Evolutionary conservation across 2,888 invertebrate genomes (phyloP).

Genomic region (Hipparchia sbordonii): DNA sequence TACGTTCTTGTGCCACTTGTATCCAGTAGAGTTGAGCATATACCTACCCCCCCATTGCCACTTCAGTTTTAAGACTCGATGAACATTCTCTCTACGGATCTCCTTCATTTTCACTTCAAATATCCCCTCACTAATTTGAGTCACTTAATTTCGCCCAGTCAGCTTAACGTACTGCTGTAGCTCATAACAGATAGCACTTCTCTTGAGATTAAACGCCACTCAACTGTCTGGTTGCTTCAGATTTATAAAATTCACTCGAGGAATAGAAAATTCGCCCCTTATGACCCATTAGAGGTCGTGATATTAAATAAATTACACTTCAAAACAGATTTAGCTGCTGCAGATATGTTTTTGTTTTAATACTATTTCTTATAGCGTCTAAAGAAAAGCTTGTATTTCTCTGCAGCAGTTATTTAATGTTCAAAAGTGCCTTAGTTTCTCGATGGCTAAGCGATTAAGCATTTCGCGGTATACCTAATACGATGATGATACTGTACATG

Average conservation of each 20-base stretch:
- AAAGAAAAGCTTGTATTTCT: too few relatives aligned
- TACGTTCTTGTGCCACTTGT: too few relatives aligned
- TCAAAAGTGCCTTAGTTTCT: too few relatives aligned
- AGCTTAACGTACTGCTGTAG: conserved; percentile 10
- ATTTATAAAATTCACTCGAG: conserved; percentile 14
- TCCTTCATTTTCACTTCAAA: not conserved
- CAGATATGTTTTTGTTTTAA: not conserved
- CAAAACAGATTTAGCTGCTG: not conserved
- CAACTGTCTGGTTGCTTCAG: conserved; percentile 18
- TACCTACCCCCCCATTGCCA: too few relatives aligned
- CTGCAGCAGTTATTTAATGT: too few relatives aligned
- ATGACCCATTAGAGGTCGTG: conserved; percentile 1
- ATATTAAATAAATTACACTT: conserved; percentile 1
- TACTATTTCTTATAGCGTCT: too few relatives aligned
- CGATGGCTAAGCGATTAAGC: too few relatives aligned
- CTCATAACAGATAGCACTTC: not conserved
- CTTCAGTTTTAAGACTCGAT: too few relatives aligned
- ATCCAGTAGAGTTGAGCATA: too few relatives aligned
- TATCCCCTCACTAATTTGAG: not conserved
- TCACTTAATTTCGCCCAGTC: conserved; percentile 9
- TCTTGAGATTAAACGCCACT: conserved; percentile 20
- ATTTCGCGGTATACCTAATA: too few relatives aligned
- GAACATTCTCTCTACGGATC: too few relatives aligned
- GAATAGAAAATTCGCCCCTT: not conserved
- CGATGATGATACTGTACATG: too few relatives aligned